Evolutionary conservation across 2,113 vertebrate species (phyloP), one percentile per base, ranked within the genome.

Genomic region (Percopsis transmontana): DNA sequence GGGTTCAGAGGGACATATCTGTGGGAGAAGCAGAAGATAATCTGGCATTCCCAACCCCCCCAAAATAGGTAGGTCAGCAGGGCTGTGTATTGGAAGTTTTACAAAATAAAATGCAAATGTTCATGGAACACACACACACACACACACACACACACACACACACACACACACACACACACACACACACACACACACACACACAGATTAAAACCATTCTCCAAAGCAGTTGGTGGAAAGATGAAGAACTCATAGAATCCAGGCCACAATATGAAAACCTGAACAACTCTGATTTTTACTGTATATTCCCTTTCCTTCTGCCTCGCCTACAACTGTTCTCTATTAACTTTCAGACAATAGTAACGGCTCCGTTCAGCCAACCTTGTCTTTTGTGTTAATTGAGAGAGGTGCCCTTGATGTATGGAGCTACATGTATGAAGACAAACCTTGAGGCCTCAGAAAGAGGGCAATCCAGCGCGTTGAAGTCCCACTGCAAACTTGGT

Each of bases 131-230:
- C 27, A 1, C 10, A 58, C 55, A 39, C 20, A 72, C 63, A 78
- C 19, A 81, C 61, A 44, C 57, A 63, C 27, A 20, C 1, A 69
- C 54, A 79, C 61, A 54, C 44, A 72, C 52, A 62, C 58, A 73
- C 18, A 47, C 41, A 47, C 58, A 20, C 57, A 21, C 57, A 45
- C 19, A 39, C 54, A 58, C 55, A 50, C 45, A 51, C 51, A 54
- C 50, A 68, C 54, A 18, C 21, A 53, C 51, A 63, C 59, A 50
- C 21, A 45, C 62, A 54, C 52, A 64, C 44, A 71, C 41, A 56
- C 20, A 83, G 73, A 80, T 82, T 69, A 80, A 68, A 77, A 70
- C 63, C 76, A 71, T 81, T 84, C 65, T 66, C 48, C 57, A 83
- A 76, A 56, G 68, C 71, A 76, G 68, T 19, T 58, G 60, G 68